phyloP scores from a whole-genome alignment of 30 jellyfish, hydroid and myxozoan genomes.

The Hydractinia echinata region DNA sequence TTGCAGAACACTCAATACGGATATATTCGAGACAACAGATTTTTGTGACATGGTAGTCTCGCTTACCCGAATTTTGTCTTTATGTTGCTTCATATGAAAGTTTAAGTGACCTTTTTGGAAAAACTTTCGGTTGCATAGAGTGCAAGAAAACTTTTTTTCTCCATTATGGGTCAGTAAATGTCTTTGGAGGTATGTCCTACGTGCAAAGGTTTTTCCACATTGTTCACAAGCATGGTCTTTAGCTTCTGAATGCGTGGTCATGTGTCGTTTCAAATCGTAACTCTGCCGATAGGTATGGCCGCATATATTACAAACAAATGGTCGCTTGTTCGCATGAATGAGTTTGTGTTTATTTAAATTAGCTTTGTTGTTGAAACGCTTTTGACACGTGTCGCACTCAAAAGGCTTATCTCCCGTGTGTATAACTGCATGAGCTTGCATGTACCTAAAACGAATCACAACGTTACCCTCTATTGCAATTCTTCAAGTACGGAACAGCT shows the following conservation, averaged over 20 bases:
- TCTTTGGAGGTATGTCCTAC: constrained; percentile 31
- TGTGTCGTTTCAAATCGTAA: constrained; percentile 43
- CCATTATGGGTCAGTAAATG: constrained; percentile 27
- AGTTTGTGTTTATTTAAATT: constrained; percentile 29
- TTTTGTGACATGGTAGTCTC: no score
- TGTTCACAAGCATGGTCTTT: constrained; percentile 29
- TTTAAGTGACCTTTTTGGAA: constrained; percentile 25
- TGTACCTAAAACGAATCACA: constrained; percentile 14
- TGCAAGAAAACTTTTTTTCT: constrained; percentile 23
- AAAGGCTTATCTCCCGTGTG: constrained; percentile 47
- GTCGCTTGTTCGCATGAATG: constrained; percentile 36
- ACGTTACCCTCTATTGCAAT: no score
- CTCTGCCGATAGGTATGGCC: constrained; percentile 46
- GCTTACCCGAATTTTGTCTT: no score
- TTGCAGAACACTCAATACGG: no score
- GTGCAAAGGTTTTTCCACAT: constrained; percentile 39
- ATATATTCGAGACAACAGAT: no score
- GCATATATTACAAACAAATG: constrained; percentile 42
- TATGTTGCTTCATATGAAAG: constrained; percentile 20
- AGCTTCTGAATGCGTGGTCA: constrained; percentile 34
- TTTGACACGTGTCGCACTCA: constrained; percentile 32
- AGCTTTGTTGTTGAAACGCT: constrained; percentile 40
- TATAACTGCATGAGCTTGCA: constrained; percentile 42
- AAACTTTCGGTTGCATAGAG: constrained; percentile 21
- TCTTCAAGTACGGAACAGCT: no score